phyloP scores from a whole-genome alignment of 2,797 vertebrate species.

The Schizopygopsis pylzovi region DNA sequence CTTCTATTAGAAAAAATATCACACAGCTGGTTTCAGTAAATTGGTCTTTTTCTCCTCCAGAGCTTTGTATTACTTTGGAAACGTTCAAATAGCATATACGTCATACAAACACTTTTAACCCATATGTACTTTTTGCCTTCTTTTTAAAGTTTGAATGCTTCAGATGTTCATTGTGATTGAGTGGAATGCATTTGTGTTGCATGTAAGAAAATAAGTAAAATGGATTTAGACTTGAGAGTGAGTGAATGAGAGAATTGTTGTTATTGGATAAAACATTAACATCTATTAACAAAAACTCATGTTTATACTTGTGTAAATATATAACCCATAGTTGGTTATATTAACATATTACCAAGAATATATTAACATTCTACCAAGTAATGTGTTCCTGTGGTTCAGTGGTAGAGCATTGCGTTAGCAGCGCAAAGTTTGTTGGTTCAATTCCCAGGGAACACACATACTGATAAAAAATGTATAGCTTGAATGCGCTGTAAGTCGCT shows the following conservation, averaged over 20 bases:
- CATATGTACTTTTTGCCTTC: background rate
- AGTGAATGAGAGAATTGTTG: background rate
- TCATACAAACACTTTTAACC: background rate
- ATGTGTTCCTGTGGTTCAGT: no score
- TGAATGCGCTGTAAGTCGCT: no score
- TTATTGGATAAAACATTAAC: background rate
- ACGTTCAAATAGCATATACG: background rate
- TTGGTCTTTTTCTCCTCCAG: background rate
- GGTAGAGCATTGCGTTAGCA: no score
- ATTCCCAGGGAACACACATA: no score
- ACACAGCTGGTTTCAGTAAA: background rate
- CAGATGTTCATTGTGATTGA: background rate
- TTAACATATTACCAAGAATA: background rate
- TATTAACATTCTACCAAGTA: background rate
- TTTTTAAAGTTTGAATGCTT: background rate
- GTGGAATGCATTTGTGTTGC: background rate
- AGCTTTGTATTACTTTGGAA: background rate
- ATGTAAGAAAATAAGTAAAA: background rate
- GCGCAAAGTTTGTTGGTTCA: no score
- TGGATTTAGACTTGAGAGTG: background rate
- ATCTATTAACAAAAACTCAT: background rate
- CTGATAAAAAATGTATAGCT: no score
- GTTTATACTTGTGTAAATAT: background rate
- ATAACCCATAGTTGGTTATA: background rate
- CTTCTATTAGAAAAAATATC: background rate